These are phyloP conservation scores for Epistrophella euchroma DNA, from an alignment of 2,888 invertebrate genomes.

Conservation along the genomic window DNA sequence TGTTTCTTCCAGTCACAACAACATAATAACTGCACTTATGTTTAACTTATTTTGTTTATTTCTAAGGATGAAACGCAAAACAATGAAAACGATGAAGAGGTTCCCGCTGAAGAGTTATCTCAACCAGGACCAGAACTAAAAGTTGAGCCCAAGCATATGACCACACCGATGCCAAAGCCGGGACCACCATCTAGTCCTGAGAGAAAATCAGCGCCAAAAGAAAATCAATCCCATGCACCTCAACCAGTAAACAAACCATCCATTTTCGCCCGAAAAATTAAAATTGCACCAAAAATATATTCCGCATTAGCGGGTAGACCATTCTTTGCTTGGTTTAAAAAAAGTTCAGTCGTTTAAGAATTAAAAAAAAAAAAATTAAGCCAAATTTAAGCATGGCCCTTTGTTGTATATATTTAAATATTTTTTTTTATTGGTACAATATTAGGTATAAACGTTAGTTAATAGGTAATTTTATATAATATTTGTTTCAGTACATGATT, in stretches of 20 bases:
- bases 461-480: constrained; percentile 67
- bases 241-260: not conserved
- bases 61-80: not conserved
- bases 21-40: not conserved
- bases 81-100: not conserved
- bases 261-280: not conserved
- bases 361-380: not conserved
- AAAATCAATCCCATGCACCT: not conserved
- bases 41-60: not conserved
- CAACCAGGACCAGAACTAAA: not conserved
- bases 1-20: no score
- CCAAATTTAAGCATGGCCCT: constrained; percentile 9
- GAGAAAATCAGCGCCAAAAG: not conserved
- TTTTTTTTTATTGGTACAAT: constrained; percentile 68
- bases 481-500: constrained; percentile 72
- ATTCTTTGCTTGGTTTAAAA: constrained; percentile 28
- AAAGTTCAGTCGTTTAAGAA: not conserved
- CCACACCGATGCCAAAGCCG: not conserved
- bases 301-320: not conserved
- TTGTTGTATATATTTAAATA: constrained; percentile 64
- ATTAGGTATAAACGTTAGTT: constrained; percentile 72
- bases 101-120: not conserved
- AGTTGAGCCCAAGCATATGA: not conserved
- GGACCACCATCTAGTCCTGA: not conserved
- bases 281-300: not conserved